Conservation (phyloP, 2,888 invertebrate genomes). For the Clusia tigrina region DNA sequence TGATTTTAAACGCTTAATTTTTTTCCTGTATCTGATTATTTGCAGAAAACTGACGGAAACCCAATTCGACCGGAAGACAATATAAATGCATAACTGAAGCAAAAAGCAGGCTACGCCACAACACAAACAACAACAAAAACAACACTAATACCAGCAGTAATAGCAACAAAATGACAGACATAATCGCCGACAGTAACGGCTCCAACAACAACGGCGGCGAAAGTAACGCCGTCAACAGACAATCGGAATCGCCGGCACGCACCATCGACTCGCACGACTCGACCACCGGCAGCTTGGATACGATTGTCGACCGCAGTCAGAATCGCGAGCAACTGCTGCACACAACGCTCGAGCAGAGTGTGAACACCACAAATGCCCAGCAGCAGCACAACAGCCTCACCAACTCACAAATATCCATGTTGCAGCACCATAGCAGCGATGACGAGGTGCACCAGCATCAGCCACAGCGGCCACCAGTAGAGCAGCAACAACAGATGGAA, state of each 20-base stretch:
- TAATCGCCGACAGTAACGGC: constrained; percentile 24
- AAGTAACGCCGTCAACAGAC: constrained; percentile 36
- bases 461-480: constrained; percentile 28
- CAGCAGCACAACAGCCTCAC: constrained; percentile 52
- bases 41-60: neutral
- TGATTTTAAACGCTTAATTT: neutral
- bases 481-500: constrained; percentile 44
- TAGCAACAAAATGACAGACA: constrained; percentile 11
- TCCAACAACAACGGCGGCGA: constrained; percentile 32
- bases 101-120: too few species aligned
- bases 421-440: constrained; percentile 45
- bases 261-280: constrained; percentile 62
- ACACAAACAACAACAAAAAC: too few species aligned
- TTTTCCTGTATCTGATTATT: neutral
- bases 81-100: constrained; percentile 19
- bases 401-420: constrained; percentile 60
- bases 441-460: constrained; percentile 33
- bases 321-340: constrained; percentile 51
- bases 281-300: constrained; percentile 61
- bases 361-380: constrained; percentile 53
- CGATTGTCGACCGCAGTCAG: constrained; percentile 58
- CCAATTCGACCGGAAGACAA: constrained; percentile 17
- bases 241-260: constrained; percentile 62
- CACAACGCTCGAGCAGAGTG: constrained; percentile 51
- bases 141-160: constrained; percentile 10